Evolutionary conservation across 2,888 invertebrate genomes (phyloP), one percentile per base, ranked within the genome.

Genomic region (Drosophila mimetica): DNA sequence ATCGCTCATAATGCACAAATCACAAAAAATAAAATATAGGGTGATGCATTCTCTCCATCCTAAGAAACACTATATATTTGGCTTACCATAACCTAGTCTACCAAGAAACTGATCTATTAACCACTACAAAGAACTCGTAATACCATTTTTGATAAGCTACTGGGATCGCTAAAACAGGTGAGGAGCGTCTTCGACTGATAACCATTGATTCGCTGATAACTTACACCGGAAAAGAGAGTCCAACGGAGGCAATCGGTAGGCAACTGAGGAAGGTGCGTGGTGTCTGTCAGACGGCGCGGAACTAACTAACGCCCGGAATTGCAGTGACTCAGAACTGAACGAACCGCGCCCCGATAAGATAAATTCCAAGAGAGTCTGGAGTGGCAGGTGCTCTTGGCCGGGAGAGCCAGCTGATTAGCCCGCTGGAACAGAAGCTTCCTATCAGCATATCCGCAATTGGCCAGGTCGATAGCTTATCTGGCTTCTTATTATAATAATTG

Each of bases 291-390:
- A 44, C 42, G 36, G 16, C 16, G 22, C n/a, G 36, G 44, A 37
- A 37, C 64, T 52, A 25, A 64, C 64, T 63, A 37, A 44, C 22
- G 30, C 18, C 20, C 14, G 51, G 22, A 37, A 41, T 41, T 3
- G 6, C 28, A 14, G 22, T 64, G 64, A 64, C 52, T 64, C 64
- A 64, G 64, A 63, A 22, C 58, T 22, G 13, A 64, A 36, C 52
- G 42, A 42, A 13, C 28, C n/a, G 30, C 22, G n/a, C 9, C 20
- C 1, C 37, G 64, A 64, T 64, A 52, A 64, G 64, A 64, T 63
- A 64, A 51, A 63, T 44, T 52, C 63, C 63, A n/a, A 51, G 63
- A 63, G 61, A 63, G 60, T 20, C n/a, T 5, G 30, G 20, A 22
- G 25, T 9, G 20, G 41, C 22, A 18, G 30, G 37, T 28, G 16